These are phyloP conservation scores for Saguinus midas DNA, from an alignment of 2,113 vertebrate species.

Conservation along the genomic window DNA sequence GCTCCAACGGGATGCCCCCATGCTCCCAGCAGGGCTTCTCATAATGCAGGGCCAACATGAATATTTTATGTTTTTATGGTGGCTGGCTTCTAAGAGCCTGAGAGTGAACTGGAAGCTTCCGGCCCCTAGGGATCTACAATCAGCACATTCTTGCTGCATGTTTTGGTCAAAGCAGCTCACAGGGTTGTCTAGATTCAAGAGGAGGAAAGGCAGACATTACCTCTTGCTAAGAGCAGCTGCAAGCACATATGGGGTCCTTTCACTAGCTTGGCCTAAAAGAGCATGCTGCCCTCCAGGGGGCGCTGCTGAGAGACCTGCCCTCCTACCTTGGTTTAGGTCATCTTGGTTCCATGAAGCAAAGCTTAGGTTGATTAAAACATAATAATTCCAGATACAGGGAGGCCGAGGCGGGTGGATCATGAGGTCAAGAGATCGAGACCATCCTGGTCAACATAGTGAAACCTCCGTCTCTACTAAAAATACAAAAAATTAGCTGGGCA, in stretches of 20 bases:
- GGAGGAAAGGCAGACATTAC: too few relatives aligned
- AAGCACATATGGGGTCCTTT: neutral
- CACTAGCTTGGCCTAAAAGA: neutral
- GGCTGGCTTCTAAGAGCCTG: neutral
- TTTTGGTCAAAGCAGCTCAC: neutral
- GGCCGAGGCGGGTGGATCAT: too few relatives aligned
- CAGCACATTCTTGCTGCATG: too few relatives aligned
- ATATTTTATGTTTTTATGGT: neutral
- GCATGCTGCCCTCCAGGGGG: neutral
- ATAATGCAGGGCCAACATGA: neutral
- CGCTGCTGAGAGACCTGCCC: too few relatives aligned
- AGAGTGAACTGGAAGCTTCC: neutral
- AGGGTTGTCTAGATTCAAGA: neutral
- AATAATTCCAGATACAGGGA: neutral
- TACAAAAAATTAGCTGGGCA: too few relatives aligned
- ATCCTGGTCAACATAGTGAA: too few relatives aligned
- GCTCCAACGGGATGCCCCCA: too few relatives aligned
- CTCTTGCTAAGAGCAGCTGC: neutral
- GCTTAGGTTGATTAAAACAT: neutral
- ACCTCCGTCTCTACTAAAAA: too few relatives aligned
- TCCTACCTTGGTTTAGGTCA: neutral
- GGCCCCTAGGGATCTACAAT: neutral
- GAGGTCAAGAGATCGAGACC: too few relatives aligned
- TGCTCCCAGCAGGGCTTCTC: neutral
- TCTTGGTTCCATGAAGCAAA: neutral